Conservation (phyloP, 1,140 invertebrate species). For the Mesaphorura yosii region DNA sequence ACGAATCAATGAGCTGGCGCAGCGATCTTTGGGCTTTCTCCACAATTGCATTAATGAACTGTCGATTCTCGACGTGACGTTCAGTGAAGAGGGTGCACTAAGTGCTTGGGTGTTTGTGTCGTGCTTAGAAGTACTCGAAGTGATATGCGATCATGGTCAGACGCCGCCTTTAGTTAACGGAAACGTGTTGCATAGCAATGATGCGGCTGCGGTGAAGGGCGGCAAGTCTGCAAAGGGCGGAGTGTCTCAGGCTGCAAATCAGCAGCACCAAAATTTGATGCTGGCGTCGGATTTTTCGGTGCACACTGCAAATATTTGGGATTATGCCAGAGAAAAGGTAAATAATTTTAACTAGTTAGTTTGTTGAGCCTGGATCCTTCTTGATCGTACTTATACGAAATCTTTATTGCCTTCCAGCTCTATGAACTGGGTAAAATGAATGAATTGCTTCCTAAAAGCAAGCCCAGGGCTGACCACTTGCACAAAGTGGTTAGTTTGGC, state of each 20-base stretch:
- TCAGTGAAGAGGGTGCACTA: slow-evolving; percentile 63
- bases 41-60: slow-evolving; percentile 75
- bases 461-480: slow-evolving; percentile 66
- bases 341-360: too few relatives aligned
- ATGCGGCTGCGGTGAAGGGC: background rate
- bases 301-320: slow-evolving; percentile 79
- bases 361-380: too few relatives aligned
- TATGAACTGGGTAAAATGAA: slow-evolving; percentile 76
- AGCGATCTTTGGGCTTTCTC: slow-evolving; percentile 70
- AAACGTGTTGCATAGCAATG: background rate
- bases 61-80: slow-evolving; percentile 57
- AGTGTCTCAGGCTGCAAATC: background rate
- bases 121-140: slow-evolving; percentile 73
- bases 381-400: slow-evolving; percentile 6
- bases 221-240: background rate
- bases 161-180: slow-evolving; percentile 10
- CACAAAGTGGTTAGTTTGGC: slow-evolving; percentile 80
- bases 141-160: slow-evolving; percentile 39
- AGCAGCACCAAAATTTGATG: slow-evolving; percentile 7
- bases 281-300: slow-evolving; percentile 55
- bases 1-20: slow-evolving; percentile 52
- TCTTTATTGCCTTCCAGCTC: slow-evolving; percentile 44
- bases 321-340: slow-evolving; percentile 84
- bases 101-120: slow-evolving; percentile 89
- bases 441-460: slow-evolving; percentile 76